These are phyloP conservation scores for Hemitrygon akajei DNA, from an alignment of 2,797 vertebrate genomes.

Conservation along the genomic window DNA sequence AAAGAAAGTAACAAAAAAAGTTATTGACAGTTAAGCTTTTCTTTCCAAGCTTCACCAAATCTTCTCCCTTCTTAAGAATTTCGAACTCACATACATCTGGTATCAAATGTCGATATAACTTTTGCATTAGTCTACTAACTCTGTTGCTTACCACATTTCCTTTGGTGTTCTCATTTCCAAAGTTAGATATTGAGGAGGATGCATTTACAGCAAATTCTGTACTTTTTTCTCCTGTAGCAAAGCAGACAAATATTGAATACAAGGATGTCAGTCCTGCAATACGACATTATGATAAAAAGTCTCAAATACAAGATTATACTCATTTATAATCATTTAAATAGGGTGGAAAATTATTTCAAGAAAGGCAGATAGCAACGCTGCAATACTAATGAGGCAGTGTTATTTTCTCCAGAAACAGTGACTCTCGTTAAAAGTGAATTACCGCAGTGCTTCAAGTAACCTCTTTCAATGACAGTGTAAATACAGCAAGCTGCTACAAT, in stretches of 20 bases:
- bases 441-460: not conserved
- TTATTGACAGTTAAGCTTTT: not conserved
- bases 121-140: not conserved
- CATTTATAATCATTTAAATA: not conserved
- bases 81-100: not conserved
- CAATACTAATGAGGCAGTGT: not conserved
- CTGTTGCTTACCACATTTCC: not conserved
- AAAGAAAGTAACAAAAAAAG: not conserved
- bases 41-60: not conserved
- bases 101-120: not conserved
- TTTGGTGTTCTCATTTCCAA: constrained; percentile 12
- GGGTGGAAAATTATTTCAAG: not conserved
- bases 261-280: not conserved
- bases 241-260: not conserved
- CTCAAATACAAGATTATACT: not conserved
- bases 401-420: not conserved
- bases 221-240: not conserved
- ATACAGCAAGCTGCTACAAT: too few species aligned
- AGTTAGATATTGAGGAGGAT: not conserved
- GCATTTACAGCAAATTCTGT: not conserved
- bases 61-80: not conserved
- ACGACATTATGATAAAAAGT: not conserved
- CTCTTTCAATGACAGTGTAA: not conserved
- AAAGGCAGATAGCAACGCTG: not conserved
- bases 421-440: not conserved